Evolutionary conservation across 2,797 vertebrate species (phyloP).

Genomic region (Dipus sagitta): DNA sequence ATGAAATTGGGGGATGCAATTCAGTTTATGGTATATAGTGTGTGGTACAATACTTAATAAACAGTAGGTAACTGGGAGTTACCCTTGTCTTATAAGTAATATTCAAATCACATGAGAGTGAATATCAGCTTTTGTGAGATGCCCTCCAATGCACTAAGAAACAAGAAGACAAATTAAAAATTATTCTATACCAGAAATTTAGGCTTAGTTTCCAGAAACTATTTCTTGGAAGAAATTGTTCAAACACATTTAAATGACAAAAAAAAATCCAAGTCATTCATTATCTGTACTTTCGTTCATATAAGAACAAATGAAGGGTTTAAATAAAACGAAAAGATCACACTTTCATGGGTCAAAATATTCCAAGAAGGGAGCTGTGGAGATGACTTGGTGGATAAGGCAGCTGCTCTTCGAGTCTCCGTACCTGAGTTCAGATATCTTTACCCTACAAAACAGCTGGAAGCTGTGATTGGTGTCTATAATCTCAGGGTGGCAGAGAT

Average conservation of each 20-base stretch:
- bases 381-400: no score
- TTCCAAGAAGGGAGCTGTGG: no score
- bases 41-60: not conserved
- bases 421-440: no score
- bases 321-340: not conserved
- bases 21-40: not conserved
- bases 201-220: not conserved
- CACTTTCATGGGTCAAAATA: not conserved
- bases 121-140: not conserved
- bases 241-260: not conserved
- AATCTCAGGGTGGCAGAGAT: no score
- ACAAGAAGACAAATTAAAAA: not conserved
- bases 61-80: not conserved
- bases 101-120: not conserved
- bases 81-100: not conserved
- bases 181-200: not conserved
- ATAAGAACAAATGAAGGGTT: constrained; percentile 2
- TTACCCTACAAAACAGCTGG: no score
- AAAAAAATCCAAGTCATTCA: not conserved
- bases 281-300: not conserved
- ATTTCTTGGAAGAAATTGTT: constrained; percentile 30
- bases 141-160: not conserved
- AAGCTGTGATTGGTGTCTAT: no score
- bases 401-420: no score
- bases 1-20: no score